Evolutionary conservation across 2,797 vertebrate species (phyloP).

Genomic region (Brotula barbata): DNA sequence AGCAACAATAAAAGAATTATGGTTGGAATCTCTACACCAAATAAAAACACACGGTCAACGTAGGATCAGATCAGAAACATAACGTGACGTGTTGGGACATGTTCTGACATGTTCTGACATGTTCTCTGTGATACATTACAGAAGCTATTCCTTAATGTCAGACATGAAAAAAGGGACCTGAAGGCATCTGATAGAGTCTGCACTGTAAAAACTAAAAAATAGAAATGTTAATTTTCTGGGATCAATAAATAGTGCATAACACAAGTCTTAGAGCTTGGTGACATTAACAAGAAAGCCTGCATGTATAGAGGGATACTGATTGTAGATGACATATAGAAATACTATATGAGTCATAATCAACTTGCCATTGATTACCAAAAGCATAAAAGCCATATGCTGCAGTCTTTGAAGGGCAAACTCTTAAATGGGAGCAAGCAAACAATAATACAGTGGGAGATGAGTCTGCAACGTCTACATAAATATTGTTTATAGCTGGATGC

Average conservation of each 20-base stretch:
- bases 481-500: constrained; percentile 2
- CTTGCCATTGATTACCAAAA: constrained; percentile 28
- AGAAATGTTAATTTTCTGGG: no score
- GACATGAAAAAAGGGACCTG: no score
- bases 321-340: constrained; percentile 44
- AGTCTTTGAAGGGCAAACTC: not conserved
- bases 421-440: constrained; percentile 1
- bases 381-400: constrained; percentile 31
- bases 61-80: constrained; percentile 30
- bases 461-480: constrained; percentile 10
- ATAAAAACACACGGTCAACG: constrained; percentile 18
- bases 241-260: no score
- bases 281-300: not conserved
- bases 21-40: constrained; percentile 37
- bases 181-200: no score
- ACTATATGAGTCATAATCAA: constrained; percentile 43
- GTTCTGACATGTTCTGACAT: not conserved
- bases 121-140: not conserved
- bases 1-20: constrained; percentile 25
- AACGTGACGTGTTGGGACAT: not conserved
- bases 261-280: constrained; percentile 16
- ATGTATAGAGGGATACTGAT: constrained; percentile 1
- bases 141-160: not conserved
- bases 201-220: no score
- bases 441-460: constrained; percentile 1